These are phyloP conservation scores for Hyppa rectilinea DNA, from an alignment of 2,888 invertebrate genomes.

Conservation along the genomic window DNA sequence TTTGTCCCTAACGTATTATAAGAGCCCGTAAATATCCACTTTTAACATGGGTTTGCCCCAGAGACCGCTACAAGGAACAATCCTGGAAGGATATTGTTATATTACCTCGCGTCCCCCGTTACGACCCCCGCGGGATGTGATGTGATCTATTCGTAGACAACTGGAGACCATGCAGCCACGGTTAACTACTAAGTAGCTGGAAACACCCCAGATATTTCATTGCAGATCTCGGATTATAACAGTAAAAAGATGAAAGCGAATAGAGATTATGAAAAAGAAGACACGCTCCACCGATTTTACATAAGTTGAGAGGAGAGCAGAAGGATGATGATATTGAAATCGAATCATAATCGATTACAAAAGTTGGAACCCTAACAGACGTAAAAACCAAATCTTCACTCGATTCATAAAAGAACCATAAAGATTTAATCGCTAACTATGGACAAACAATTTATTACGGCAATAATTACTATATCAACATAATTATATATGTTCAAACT, in stretches of 20 bases:
- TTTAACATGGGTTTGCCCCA: conserved; percentile 58
- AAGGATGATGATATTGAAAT: not conserved
- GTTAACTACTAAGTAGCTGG: conserved; percentile 11
- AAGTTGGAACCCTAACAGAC: not conserved
- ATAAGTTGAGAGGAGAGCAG: not conserved
- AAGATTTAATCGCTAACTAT: conserved; percentile 28
- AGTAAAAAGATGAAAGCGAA: not conserved
- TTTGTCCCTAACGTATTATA: conserved; percentile 53
- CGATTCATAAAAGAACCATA: conserved; percentile 20
- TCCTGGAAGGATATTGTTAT: conserved; percentile 56
- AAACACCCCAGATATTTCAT: not conserved
- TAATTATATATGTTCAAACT: conserved; percentile 31
- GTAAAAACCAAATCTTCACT: not conserved
- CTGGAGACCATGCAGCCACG: conserved; percentile 15
- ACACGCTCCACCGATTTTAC: too few relatives aligned
- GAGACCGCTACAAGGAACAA: conserved; percentile 56
- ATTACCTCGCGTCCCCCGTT: conserved; percentile 45
- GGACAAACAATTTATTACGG: conserved; percentile 40
- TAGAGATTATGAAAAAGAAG: not conserved
- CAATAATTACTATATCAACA: conserved; percentile 33
- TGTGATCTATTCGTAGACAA: conserved; percentile 52
- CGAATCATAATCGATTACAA: not conserved
- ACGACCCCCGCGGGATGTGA: conserved; percentile 50
- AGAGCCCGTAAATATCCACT: conserved; percentile 56
- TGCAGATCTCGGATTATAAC: not conserved